These are phyloP conservation scores for Volucella inflata DNA, from an alignment of 2,888 invertebrate species.

Conservation along the genomic window DNA sequence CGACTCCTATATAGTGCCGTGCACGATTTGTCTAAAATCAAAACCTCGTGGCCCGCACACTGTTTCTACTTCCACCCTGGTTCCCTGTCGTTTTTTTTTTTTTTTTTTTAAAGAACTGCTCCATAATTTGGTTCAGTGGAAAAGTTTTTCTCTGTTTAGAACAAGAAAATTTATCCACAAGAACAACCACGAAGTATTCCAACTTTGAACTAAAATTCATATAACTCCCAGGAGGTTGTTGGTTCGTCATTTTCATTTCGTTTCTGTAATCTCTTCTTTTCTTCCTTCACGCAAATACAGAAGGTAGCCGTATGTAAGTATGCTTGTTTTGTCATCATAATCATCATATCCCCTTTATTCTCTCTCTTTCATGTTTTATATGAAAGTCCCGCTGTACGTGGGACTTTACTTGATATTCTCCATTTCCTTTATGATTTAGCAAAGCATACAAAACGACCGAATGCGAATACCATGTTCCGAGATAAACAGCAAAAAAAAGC, in stretches of 20 bases:
- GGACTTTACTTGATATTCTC: conserved; percentile 72
- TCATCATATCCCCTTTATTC: not conserved
- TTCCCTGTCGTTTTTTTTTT: too few species aligned
- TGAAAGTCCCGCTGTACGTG: conserved; percentile 45
- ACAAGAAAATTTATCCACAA: conserved; percentile 37
- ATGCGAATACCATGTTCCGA: conserved; percentile 40
- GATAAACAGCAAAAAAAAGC: conserved; percentile 18
- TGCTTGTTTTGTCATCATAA: conserved; percentile 42
- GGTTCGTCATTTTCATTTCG: conserved; percentile 61
- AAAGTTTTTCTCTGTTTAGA: conserved; percentile 30
- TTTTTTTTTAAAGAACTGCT: not conserved
- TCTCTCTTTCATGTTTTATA: conserved; percentile 5
- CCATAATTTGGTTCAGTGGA: not conserved
- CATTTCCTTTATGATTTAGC: conserved; percentile 72
- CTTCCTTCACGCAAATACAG: not conserved
- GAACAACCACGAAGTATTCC: conserved; percentile 12
- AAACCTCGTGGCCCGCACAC: not conserved
- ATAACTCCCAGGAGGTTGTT: conserved; percentile 65
- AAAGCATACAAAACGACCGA: conserved; percentile 66
- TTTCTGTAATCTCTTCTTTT: conserved; percentile 47
- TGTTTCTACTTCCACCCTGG: not conserved
- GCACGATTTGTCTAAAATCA: too few species aligned
- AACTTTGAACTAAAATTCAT: conserved; percentile 45
- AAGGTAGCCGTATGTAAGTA: conserved; percentile 1
- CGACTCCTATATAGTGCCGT: too few species aligned